Percentiles rank a stretch among this genome's conserved stretches.
phyloP scores from a whole-genome alignment of 2,113 vertebrate species.

The Laticauda colubrina region DNA sequence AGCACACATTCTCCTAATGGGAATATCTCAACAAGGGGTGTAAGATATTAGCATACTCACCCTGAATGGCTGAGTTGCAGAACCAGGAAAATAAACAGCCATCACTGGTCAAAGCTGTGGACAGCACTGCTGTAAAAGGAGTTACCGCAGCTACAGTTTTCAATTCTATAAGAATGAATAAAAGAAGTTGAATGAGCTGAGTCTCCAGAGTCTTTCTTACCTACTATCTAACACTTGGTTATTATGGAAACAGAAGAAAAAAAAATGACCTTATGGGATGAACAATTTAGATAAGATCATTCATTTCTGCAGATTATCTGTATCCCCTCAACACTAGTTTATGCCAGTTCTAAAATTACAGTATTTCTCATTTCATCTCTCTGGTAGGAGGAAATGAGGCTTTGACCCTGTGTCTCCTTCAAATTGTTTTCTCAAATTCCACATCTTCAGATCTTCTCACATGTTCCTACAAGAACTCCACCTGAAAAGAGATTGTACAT shows the following conservation, averaged over 20 bases:
- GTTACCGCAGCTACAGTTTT: too few relatives aligned
- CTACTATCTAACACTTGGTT: not conserved
- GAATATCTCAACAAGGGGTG: too few relatives aligned
- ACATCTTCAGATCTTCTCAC: not conserved
- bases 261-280: not conserved
- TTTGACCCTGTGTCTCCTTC: not conserved
- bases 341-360: not conserved
- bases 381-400: not conserved
- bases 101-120: too few relatives aligned
- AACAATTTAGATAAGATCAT: not conserved
- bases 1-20: too few relatives aligned
- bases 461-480: not conserved
- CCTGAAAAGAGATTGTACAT: not conserved
- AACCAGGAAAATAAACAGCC: too few relatives aligned
- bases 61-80: too few relatives aligned
- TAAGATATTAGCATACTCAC: too few relatives aligned
- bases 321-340: not conserved
- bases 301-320: not conserved
- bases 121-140: too few relatives aligned
- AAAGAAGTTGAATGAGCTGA: too few relatives aligned
- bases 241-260: not conserved
- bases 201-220: too few relatives aligned
- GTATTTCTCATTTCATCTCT: not conserved
- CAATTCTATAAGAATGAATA: too few relatives aligned
- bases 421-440: not conserved